Evolutionary conservation across 2,888 invertebrate genomes (phyloP).

Genomic region (Metopia argyrocephala): DNA sequence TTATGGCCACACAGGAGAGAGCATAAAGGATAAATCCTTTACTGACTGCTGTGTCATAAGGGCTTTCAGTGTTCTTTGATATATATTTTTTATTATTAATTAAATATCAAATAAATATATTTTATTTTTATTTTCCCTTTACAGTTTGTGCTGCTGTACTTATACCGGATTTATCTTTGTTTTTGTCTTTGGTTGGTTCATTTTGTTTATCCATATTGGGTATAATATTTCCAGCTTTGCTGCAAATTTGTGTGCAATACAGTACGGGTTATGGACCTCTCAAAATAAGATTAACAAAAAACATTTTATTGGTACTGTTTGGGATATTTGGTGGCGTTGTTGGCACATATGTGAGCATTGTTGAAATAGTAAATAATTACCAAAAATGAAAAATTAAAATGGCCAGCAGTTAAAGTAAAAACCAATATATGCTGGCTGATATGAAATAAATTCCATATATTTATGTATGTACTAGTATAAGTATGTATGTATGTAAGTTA

Average conservation of each 20-base stretch:
- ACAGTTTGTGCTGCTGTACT: conserved; percentile 89
- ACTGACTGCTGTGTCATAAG: too few relatives aligned
- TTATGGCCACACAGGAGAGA: too few relatives aligned
- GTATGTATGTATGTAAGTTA: not conserved
- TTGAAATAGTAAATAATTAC: conserved; percentile 71
- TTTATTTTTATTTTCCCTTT: conserved; percentile 66
- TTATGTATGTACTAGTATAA: not conserved
- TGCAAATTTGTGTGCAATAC: conserved; percentile 88
- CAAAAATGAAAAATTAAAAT: conserved; percentile 42
- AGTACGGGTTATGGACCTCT: conserved; percentile 84
- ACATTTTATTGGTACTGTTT: conserved; percentile 84
- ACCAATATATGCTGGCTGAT: too few relatives aligned
- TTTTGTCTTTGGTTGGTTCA: conserved; percentile 95
- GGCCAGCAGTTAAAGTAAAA: not conserved
- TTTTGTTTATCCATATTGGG: conserved; percentile 94
- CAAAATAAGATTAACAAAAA: conserved; percentile 86
- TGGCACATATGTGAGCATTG: conserved; percentile 80
- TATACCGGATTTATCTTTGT: conserved; percentile 92
- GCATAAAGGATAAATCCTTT: too few relatives aligned
- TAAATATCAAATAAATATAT: too few relatives aligned
- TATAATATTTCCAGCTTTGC: conserved; percentile 93
- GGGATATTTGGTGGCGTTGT: conserved; percentile 88
- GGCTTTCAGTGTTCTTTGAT: too few relatives aligned
- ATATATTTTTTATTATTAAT: not conserved
- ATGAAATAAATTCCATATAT: conserved; percentile 1